Base-by-base conservation (phyloP, 2,113 vertebrate genomes). In the Elephas maximus region DNA sequence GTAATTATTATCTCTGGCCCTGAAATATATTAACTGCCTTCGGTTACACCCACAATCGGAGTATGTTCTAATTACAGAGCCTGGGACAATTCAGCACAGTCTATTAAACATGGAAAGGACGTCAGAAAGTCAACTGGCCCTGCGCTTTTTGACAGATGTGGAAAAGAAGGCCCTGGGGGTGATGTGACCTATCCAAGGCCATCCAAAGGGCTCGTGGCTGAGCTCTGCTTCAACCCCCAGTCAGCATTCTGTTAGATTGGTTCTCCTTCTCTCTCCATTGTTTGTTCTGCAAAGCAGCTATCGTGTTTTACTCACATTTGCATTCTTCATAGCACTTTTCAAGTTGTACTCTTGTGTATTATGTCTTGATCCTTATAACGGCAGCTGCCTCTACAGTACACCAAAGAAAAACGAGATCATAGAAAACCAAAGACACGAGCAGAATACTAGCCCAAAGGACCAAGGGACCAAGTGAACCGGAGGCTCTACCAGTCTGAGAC, bases 121-220 rank as follows among this genome's bases (percentile, higher is more conserved):
- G 17, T 90, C 15, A 71, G 51, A 60, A 17, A 90, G 51, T 85
- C 76, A 63, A 14, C 4, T 33, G 74, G 62, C 41, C 63, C 44
- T 33, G 17, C 18, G 48, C 62, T 89, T 60, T 87, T 90, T 91
- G 88, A 83, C 86, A 89, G 69, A 85, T 69, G 26, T 85, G 67
- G 53, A 65, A 91, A 88, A 69, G 73, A 87, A 91, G 10, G n/a
- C 17, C 57, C 37, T 10, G 9, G 84, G 84, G 45, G 81, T 60
- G 18, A 63, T 2, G 0, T 26, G 41, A 14, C 57, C 37, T 60
- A 33, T 69, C 74, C 11, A 11, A 51, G 69, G 91, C 69, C 62
- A 30, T 28, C 18, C 14, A 65, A 26, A 90, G 57, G n/a, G 45
- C n/a, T 81, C 33, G 14, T 21, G 67, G 14, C 53, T 60, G 69